phyloP scores from a whole-genome alignment of 2,888 invertebrate genomes.

The Cerastis rubricosa region DNA sequence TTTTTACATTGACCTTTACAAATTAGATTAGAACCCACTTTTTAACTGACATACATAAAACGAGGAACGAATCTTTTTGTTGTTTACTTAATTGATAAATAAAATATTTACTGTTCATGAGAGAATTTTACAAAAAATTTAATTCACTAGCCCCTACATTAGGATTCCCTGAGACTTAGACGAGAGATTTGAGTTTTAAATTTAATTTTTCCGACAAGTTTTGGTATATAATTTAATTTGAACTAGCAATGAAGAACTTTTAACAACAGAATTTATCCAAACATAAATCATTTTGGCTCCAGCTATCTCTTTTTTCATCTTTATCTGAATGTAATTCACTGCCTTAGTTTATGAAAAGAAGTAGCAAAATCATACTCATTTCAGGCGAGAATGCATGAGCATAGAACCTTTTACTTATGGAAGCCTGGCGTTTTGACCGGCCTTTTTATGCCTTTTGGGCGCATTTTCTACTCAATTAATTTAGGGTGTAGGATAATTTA shows the following conservation, averaged over 20 bases:
- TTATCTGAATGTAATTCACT: background rate
- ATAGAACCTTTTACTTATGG: slow-evolving; percentile 23
- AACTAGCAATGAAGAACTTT: background rate
- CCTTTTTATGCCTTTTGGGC: slow-evolving; percentile 44
- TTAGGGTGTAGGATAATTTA: slow-evolving; percentile 38
- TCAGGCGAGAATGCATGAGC: slow-evolving; percentile 15
- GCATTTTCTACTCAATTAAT: slow-evolving; percentile 57
- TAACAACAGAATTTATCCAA: background rate
- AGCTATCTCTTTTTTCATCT: too few relatives aligned
- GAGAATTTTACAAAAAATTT: background rate
- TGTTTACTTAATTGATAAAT: background rate
- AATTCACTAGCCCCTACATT: background rate
- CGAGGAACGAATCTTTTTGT: background rate
- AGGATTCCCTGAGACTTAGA: background rate
- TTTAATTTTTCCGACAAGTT: background rate
- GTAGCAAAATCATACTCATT: slow-evolving; percentile 29
- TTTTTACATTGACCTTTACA: background rate
- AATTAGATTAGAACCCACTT: slow-evolving; percentile 10
- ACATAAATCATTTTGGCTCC: background rate
- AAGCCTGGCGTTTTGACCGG: slow-evolving; percentile 22
- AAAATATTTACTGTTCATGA: too few relatives aligned
- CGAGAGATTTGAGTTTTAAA: background rate
- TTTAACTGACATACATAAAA: background rate
- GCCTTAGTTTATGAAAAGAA: slow-evolving; percentile 17
- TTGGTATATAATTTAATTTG: background rate